A percentile compares a stretch with the other conserved stretches of the same genome.
phyloP scores from a whole-genome alignment of 2,888 invertebrate genomes.

The Parascotia fuliginaria region DNA sequence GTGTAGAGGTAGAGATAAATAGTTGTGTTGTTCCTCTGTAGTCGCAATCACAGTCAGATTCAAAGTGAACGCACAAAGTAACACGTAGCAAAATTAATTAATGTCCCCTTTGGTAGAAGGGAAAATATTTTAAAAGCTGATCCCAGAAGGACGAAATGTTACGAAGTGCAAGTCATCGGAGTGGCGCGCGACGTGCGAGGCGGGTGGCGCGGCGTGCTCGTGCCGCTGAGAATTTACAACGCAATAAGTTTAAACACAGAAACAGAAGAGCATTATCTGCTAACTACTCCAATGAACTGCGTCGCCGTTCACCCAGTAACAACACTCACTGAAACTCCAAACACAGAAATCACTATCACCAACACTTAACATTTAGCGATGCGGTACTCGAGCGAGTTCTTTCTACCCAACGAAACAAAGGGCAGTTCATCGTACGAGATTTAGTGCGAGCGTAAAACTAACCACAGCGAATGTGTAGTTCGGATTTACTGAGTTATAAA shows the following conservation, averaged over 20 bases:
- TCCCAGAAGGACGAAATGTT: constrained; percentile 54
- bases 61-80: constrained; percentile 66
- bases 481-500: constrained; percentile 50
- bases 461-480: constrained; percentile 44
- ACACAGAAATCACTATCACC: constrained; percentile 46
- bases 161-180: constrained; percentile 76
- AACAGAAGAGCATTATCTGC: constrained; percentile 73
- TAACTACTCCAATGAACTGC: constrained; percentile 80
- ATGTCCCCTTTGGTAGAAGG: constrained; percentile 66
- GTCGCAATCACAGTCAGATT: constrained; percentile 62
- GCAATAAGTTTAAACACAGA: constrained; percentile 74
- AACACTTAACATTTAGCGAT: constrained; percentile 42
- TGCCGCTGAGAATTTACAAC: constrained; percentile 67
- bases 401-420: constrained; percentile 49
- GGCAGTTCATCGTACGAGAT: constrained; percentile 51
- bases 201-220: constrained; percentile 58
- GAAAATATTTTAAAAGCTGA: constrained; percentile 72
- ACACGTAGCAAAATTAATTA: constrained; percentile 79
- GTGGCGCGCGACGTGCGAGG: constrained; percentile 50
- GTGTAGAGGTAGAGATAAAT: no score
- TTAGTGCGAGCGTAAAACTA: constrained; percentile 50
- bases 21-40: constrained; percentile 46
- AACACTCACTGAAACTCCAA: constrained; percentile 46
- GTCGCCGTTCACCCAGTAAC: constrained; percentile 57
- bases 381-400: constrained; percentile 33